Percentiles rank a stretch among this genome's conserved stretches.
phyloP scores from a whole-genome alignment of 64 coral and sea anemone species.

The Montipora cactus region DNA sequence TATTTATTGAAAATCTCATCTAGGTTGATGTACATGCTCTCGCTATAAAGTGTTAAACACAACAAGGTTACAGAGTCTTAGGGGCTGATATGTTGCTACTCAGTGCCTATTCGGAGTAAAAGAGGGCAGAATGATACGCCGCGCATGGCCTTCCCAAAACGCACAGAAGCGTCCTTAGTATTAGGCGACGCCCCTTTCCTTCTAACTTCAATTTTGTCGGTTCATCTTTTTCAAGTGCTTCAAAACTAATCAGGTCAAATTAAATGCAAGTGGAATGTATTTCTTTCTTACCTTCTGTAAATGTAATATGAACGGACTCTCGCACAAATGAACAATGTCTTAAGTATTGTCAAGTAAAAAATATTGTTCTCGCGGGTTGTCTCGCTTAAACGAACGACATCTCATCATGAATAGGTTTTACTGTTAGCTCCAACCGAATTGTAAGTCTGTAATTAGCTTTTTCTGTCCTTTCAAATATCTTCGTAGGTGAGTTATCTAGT shows the following conservation, averaged over 20 bases:
- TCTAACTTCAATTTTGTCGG: neutral
- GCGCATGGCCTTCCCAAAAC: neutral
- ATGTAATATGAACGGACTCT: neutral
- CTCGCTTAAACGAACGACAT: neutral
- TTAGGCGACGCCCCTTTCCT: neutral
- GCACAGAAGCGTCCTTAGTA: constrained; percentile 22
- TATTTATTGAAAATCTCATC: constrained; percentile 33
- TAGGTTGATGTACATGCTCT: constrained; percentile 7
- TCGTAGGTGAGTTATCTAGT: neutral
- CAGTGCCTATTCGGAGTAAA: neutral
- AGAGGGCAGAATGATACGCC: neutral
- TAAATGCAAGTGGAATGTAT: neutral
- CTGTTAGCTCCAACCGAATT: neutral
- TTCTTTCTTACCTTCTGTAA: neutral
- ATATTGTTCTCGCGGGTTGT: neutral
- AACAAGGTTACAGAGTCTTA: constrained; percentile 1
- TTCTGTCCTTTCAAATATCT: neutral
- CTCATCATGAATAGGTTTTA: neutral
- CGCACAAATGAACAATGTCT: neutral
- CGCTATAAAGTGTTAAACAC: constrained; percentile 7
- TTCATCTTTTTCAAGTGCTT: neutral
- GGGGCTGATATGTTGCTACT: neutral
- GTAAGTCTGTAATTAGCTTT: constrained; percentile 9
- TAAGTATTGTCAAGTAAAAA: neutral
- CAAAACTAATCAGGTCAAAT: neutral